phyloP scores from a whole-genome alignment of 1,140 invertebrate species.

The Drosophila mauritiana region DNA sequence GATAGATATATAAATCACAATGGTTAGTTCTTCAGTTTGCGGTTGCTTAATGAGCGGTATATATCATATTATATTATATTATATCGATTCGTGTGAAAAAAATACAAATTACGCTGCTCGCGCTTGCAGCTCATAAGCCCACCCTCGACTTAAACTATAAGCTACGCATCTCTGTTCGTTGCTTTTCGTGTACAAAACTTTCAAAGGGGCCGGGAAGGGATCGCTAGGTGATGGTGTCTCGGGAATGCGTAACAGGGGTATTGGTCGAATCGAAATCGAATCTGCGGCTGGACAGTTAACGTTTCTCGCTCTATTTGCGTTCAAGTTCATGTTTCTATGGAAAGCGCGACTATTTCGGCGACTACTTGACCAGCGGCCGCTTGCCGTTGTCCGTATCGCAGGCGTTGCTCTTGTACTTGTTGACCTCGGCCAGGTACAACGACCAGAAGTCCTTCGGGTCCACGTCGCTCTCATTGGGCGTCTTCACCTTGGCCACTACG shows the following conservation, averaged over 20 bases:
- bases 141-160: slow-evolving; percentile 1
- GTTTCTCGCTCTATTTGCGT: slow-evolving; percentile 33
- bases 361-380: slow-evolving; percentile 94
- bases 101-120: slow-evolving; percentile 29
- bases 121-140: slow-evolving; percentile 9
- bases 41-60: slow-evolving; percentile 42
- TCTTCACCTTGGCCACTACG: slow-evolving; percentile 93
- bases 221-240: neutral
- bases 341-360: neutral
- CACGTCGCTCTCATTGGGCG: slow-evolving; percentile 86
- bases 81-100: slow-evolving; percentile 10
- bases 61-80: slow-evolving; percentile 7
- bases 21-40: slow-evolving; percentile 44
- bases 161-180: slow-evolving; percentile 5
- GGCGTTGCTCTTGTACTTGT: slow-evolving; percentile 95
- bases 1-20: slow-evolving; percentile 57
- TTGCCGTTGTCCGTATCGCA: slow-evolving; percentile 97
- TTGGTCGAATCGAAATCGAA: neutral
- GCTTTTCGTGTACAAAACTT: slow-evolving; percentile 8
- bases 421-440: slow-evolving; percentile 96
- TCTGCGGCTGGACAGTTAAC: slow-evolving; percentile 3
- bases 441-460: slow-evolving; percentile 95
- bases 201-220: neutral
- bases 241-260: neutral
- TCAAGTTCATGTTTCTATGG: slow-evolving; percentile 50